phyloP scores from a whole-genome alignment of 1,140 invertebrate species.

The Gonatopus flavifemur region DNA sequence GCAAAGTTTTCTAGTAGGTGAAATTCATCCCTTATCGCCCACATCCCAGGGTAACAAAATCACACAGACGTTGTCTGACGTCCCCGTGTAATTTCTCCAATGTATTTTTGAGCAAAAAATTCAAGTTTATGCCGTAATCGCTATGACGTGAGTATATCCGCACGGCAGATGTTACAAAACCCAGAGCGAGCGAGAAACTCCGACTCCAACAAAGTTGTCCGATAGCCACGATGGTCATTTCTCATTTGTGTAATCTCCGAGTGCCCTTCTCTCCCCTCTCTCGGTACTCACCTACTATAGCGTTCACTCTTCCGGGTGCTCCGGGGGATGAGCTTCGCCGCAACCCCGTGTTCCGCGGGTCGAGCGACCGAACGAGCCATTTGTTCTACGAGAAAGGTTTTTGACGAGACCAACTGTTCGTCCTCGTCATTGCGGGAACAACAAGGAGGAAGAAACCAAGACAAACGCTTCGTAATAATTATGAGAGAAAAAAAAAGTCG shows the following conservation, averaged over 20 bases:
- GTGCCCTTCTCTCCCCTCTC: slow-evolving; percentile 10
- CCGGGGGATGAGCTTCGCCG: slow-evolving; percentile 19
- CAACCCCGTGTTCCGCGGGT: no score
- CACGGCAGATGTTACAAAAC: slow-evolving; percentile 28
- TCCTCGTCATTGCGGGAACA: no score
- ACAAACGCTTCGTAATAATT: no score
- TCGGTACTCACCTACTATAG: background rate
- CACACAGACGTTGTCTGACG: no score
- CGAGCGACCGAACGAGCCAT: slow-evolving; percentile 32
- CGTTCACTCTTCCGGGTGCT: slow-evolving; percentile 1
- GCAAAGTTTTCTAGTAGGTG: no score
- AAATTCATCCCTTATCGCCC: no score
- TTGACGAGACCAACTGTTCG: slow-evolving; percentile 43
- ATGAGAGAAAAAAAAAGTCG: no score
- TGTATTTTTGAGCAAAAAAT: no score
- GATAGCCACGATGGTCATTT: slow-evolving; percentile 54
- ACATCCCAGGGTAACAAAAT: no score
- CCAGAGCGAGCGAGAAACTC: slow-evolving; percentile 14
- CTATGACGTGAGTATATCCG: slow-evolving; percentile 15
- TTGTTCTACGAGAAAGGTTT: slow-evolving; percentile 47
- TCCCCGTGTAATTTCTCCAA: no score
- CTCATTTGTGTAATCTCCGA: slow-evolving; percentile 57
- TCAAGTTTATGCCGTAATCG: no score
- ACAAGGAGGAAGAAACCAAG: no score
- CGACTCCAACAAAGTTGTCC: slow-evolving; percentile 39